Evolutionary conservation across 2,797 vertebrate genomes (phyloP).

Genomic region (Squalus acanthias): DNA sequence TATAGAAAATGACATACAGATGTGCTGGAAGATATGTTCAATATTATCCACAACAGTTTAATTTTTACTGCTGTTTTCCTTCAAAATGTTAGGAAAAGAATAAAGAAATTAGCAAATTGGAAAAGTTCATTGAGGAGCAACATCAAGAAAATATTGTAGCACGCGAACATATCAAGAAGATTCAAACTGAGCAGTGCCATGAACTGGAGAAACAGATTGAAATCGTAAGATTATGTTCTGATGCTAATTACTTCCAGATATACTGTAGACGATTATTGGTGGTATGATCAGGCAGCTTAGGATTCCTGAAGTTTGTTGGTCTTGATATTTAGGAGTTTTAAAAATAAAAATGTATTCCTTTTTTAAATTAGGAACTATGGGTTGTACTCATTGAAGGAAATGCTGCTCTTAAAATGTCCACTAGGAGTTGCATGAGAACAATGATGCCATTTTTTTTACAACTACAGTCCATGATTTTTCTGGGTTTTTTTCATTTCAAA

Average conservation of each 20-base stretch:
- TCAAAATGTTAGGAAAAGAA: constrained; percentile 61
- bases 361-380: not conserved
- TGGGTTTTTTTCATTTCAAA: not conserved
- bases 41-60: not conserved
- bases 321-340: not conserved
- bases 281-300: not conserved
- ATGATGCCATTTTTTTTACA: not conserved
- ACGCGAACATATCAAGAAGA: constrained; percentile 66
- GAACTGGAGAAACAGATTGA: constrained; percentile 72
- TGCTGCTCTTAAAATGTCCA: not conserved
- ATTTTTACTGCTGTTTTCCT: not conserved
- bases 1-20: not conserved
- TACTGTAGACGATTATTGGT: not conserved
- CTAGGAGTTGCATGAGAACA: not conserved
- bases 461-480: not conserved
- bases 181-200: constrained; percentile 62
- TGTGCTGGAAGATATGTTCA: not conserved
- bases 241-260: not conserved
- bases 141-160: constrained; percentile 64
- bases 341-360: not conserved
- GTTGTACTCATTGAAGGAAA: not conserved
- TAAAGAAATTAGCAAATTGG: constrained; percentile 60
- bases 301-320: not conserved
- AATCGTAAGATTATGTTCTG: constrained; percentile 60
- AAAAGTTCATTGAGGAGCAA: constrained; percentile 65